Evolutionary conservation across 2,888 invertebrate species (phyloP).

Genomic region (Drosophila borborema): DNA sequence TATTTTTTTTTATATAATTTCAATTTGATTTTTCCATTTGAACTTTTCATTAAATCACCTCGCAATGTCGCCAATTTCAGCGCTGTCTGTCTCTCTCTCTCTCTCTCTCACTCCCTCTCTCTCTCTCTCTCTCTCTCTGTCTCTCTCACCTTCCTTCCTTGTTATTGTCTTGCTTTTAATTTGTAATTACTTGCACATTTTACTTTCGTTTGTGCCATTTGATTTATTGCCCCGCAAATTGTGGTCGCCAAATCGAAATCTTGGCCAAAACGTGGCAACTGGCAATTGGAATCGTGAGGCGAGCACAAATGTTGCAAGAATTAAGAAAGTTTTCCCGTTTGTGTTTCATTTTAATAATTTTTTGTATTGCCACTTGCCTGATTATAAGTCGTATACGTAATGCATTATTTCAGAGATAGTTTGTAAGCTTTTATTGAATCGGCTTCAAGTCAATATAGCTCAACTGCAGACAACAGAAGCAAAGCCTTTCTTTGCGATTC

Average conservation of each 20-base stretch:
- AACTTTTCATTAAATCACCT: conserved; percentile 74
- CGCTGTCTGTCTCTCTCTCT: background rate
- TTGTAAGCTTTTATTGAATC: background rate
- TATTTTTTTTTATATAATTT: conserved; percentile 68
- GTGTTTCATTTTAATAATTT: background rate
- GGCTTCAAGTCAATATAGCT: no score
- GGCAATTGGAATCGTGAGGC: conserved; percentile 75
- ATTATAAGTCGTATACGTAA: conserved; percentile 1
- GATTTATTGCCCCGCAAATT: conserved; percentile 69
- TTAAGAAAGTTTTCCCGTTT: conserved; percentile 39
- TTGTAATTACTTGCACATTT: conserved; percentile 74
- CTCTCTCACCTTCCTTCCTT: background rate
- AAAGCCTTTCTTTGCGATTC: background rate
- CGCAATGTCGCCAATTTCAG: conserved; percentile 68
- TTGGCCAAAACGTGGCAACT: conserved; percentile 55
- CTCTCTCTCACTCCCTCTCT: background rate
- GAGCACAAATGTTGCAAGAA: conserved; percentile 46
- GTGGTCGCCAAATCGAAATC: conserved; percentile 54
- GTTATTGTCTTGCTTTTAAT: conserved; percentile 58
- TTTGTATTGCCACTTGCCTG: background rate
- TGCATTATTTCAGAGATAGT: background rate
- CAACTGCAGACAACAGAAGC: background rate
- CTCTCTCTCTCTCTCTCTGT: background rate
- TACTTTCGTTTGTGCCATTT: conserved; percentile 73
- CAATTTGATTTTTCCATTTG: conserved; percentile 65